Conservation (phyloP, 2,888 invertebrate species). For the Encarsia formosa region DNA sequence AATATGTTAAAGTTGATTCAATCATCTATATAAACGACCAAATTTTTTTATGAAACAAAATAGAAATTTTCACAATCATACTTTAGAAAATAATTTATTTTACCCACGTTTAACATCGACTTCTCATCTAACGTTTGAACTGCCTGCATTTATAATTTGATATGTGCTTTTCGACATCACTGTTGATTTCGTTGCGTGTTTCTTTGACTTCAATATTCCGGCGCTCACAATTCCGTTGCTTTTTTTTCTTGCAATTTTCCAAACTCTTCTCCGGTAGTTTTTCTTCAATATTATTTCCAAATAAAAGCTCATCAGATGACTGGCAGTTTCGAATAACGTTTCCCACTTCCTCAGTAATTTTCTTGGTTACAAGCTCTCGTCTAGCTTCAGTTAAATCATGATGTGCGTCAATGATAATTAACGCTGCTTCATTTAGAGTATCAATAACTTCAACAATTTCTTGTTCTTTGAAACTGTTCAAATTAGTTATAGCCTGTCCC, state of each 20-base stretch:
- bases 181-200: not conserved
- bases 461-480: not conserved
- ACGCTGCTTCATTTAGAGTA: constrained; percentile 7
- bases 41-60: too few species aligned
- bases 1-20: too few species aligned
- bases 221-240: not conserved
- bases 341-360: not conserved
- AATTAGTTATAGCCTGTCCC: constrained; percentile 6
- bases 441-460: not conserved
- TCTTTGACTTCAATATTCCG: not conserved
- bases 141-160: too few species aligned
- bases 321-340: not conserved
- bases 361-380: not conserved
- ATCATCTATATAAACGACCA: too few species aligned
- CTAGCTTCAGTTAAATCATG: constrained; percentile 6
- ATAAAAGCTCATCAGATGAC: constrained; percentile 2
- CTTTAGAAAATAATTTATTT: too few species aligned
- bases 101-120: too few species aligned
- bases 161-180: not conserved
- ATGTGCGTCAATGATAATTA: constrained; percentile 7
- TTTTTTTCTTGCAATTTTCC: not conserved
- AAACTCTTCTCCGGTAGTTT: too few species aligned
- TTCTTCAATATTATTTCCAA: constrained; percentile 9
- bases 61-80: too few species aligned
- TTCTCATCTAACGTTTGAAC: too few species aligned